Base-by-base conservation (phyloP, 2,888 invertebrate genomes). In the Deilephila porcellus region DNA sequence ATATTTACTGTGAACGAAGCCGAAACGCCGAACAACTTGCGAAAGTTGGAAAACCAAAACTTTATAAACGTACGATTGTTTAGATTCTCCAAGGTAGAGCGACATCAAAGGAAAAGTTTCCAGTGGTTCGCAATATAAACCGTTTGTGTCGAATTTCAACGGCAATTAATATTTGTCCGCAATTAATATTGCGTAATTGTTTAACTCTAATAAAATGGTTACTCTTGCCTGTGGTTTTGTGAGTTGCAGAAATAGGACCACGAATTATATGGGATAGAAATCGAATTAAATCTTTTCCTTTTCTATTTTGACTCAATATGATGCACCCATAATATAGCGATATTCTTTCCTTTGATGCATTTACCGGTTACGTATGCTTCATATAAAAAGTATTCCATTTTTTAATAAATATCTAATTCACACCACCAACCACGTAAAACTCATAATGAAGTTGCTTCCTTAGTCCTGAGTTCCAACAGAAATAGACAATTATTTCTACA, bases 51-150 rank as follows among this genome's bases (percentile, higher is more conserved):
- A 70, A 64, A 32, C 56, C n/a, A 71, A 74, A 71, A 74, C 64
- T 71, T 70, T 71, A 71, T 59, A 64, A 71, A 53, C 25, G 56
- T 64, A 80, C 85, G 76, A 89, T 91, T 91, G 90, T 90, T 90
- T 86, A 83, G 83, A 86, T 84, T 83, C 80, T 78, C 77, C 78
- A 83, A 85, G 85, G 83, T 75, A 72, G 79, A 78, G 74, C 78
- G 79, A 80, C 83, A 85, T 89, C 91, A 92, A 93, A 92, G 90
- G 84, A 81, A 89, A 93, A 92, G 86, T 92, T 92, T 85, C 79
- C 85, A 90, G 85, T 83, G 86, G 87, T 86, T 86, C 76, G 84
- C 84, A 82, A 88, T 88, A 59, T 64, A 45, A 85, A 88, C 80
- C 84, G 84, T 87, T 89, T 89, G 84, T 86, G 80, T 78, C 83